Percentiles rank a stretch among this genome's conserved stretches.
These are phyloP conservation scores for Hypotaenidia okinawae DNA, from an alignment of 2,797 vertebrate genomes.

Conservation along the genomic window DNA sequence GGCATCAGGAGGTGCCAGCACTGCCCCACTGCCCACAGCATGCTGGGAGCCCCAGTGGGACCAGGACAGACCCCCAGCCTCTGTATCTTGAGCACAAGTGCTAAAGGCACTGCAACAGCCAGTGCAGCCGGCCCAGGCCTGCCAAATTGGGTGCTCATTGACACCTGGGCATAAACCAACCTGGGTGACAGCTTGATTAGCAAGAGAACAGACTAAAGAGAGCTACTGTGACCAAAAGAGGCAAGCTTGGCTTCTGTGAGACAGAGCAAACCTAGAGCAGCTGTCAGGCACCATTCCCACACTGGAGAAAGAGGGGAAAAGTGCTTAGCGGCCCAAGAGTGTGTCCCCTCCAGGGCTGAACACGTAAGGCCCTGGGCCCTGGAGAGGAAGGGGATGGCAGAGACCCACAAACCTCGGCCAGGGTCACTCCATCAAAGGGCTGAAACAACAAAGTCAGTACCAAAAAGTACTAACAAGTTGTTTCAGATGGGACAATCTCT, in stretches of 20 bases:
- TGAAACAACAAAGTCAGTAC: no score
- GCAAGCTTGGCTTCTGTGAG: rapidly evolving
- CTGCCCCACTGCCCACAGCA: rapidly evolving
- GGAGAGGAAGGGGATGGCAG: background rate
- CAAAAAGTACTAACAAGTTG: no score
- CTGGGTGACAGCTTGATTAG: rapidly evolving
- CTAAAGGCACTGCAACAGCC: background rate
- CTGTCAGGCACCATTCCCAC: rapidly evolving
- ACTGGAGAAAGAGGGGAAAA: rapidly evolving
- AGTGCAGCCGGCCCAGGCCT: rapidly evolving
- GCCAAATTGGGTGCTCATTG: rapidly evolving
- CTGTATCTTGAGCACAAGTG: rapidly evolving
- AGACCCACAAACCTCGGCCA: background rate
- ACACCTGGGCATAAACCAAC: rapidly evolving
- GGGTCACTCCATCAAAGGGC: background rate
- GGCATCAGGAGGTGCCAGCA: background rate
- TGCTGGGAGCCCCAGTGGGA: rapidly evolving
- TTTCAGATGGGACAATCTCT: no score
- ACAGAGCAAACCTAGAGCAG: background rate
- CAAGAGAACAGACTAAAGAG: rapidly evolving
- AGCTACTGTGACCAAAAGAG: background rate
- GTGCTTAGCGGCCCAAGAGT: rapidly evolving
- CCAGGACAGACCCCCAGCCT: background rate
- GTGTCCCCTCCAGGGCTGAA: no score
- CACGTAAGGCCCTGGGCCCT: background rate